phyloP scores from a whole-genome alignment of 2,797 vertebrate genomes.

The Urosaurus nigricauda region DNA sequence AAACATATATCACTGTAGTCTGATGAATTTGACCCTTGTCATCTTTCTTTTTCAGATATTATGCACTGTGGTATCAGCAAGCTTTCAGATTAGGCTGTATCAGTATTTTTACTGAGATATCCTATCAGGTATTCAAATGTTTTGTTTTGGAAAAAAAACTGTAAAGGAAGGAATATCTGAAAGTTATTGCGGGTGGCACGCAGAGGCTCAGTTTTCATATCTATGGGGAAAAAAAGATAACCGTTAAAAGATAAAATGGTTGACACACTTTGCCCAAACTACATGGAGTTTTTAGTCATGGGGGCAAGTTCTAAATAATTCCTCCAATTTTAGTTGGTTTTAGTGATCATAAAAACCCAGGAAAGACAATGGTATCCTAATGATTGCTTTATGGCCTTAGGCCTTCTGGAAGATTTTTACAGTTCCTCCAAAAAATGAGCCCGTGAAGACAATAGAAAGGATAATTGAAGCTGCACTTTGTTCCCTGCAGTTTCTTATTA shows the following conservation, averaged over 20 bases:
- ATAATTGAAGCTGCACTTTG: neutral
- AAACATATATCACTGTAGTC: neutral
- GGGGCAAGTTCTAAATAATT: neutral
- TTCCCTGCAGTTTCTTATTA: neutral
- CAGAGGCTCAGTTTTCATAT: neutral
- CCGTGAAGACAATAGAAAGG: neutral
- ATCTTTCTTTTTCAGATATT: neutral
- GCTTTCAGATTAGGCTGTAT: neutral
- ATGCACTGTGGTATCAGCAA: neutral
- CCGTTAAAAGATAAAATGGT: neutral
- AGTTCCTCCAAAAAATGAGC: neutral
- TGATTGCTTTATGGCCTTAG: neutral
- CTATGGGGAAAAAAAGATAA: neutral
- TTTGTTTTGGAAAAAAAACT: neutral
- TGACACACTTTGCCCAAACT: neutral
- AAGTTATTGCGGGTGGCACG: neutral
- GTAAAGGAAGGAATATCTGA: neutral
- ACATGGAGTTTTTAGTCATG: neutral
- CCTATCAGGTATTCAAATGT: neutral
- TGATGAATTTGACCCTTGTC: neutral
- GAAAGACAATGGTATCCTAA: neutral
- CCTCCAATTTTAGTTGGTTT: neutral
- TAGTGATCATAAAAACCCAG: neutral
- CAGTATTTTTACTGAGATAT: constrained; percentile 1
- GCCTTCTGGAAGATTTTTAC: neutral